Evolutionary conservation across 2,888 invertebrate genomes (phyloP).

Genomic region (Drosophila mimica): DNA sequence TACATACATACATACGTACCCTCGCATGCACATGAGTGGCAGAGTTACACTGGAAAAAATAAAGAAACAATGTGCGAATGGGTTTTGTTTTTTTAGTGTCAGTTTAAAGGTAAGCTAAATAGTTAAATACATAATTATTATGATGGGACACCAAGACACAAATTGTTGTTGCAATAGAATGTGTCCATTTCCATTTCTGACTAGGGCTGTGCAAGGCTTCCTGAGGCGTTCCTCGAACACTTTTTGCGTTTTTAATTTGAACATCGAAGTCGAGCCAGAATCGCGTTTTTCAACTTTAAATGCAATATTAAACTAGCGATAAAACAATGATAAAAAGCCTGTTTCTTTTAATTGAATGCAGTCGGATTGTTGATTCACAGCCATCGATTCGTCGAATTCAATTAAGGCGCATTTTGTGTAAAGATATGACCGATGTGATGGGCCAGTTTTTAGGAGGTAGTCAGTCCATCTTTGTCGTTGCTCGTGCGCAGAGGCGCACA

Average conservation of each 20-base stretch:
- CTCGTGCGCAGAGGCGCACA: constrained; percentile 53
- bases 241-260: background rate
- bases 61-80: background rate
- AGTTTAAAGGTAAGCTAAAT: background rate
- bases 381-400: background rate
- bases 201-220: background rate
- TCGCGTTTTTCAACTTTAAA: background rate
- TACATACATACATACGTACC: constrained; percentile 4
- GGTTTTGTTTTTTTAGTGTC: background rate
- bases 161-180: background rate
- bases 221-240: background rate
- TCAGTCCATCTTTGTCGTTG: constrained; percentile 31
- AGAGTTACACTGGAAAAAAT: background rate
- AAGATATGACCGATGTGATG: constrained; percentile 46
- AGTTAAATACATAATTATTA: background rate
- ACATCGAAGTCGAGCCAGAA: background rate
- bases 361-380: background rate
- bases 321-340: background rate
- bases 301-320: background rate
- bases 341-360: background rate
- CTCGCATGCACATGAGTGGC: constrained; percentile 27
- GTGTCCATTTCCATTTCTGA: background rate
- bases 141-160: too few species aligned
- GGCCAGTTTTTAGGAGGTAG: constrained; percentile 2
- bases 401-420: background rate